Conservation (phyloP, 2,888 invertebrate species). For the Lepas anatifera region DNA sequence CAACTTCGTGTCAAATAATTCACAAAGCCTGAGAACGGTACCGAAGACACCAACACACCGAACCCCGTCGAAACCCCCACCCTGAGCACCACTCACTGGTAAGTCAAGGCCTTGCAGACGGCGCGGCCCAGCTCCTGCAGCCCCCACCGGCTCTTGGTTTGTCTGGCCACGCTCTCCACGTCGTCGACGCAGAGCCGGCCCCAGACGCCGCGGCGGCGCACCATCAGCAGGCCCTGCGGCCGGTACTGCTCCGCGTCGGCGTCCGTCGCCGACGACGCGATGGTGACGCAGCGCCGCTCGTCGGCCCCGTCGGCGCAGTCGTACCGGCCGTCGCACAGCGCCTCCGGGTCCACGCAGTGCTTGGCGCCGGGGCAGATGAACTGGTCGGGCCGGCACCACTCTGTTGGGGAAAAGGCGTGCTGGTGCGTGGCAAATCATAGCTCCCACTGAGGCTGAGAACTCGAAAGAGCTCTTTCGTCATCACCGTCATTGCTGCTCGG, state of each 20-base stretch:
- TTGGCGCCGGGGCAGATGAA: slow-evolving; percentile 34
- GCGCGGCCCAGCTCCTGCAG: slow-evolving; percentile 58
- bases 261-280: not conserved
- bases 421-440: no score
- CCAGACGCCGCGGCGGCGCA: slow-evolving; percentile 61
- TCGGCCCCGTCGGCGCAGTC: slow-evolving; percentile 34
- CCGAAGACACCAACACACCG: not conserved
- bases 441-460: no score
- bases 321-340: slow-evolving; percentile 39
- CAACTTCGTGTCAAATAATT: no score
- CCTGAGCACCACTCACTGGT: slow-evolving; percentile 56
- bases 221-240: slow-evolving; percentile 51
- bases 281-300: slow-evolving; percentile 28
- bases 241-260: not conserved
- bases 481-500: no score
- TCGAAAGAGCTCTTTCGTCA: no score
- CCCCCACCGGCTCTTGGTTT: slow-evolving; percentile 47
- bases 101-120: slow-evolving; percentile 63
- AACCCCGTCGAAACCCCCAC: not conserved
- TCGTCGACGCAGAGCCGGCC: slow-evolving; percentile 61
- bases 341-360: slow-evolving; percentile 35
- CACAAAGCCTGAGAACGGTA: no score
- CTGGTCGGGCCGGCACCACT: slow-evolving; percentile 31
- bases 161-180: slow-evolving; percentile 46
- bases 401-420: not conserved